Evolutionary conservation across 2,113 vertebrate species (phyloP).

Genomic region (Melanerpes formicivorus): DNA sequence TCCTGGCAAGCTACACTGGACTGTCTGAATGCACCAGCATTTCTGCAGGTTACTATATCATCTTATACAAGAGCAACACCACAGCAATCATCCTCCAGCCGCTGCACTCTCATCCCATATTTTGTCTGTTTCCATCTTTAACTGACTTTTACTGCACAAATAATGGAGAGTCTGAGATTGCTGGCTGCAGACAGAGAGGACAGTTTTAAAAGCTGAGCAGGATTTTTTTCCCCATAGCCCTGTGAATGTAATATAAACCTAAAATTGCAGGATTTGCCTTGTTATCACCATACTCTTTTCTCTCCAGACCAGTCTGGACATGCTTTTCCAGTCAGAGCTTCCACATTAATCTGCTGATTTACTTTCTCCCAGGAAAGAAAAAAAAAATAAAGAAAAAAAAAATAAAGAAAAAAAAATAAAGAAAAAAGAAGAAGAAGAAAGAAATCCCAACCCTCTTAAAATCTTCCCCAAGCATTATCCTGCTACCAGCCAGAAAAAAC

Average conservation of each 20-base stretch:
- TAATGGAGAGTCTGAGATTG: conserved; percentile 38
- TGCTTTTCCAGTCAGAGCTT: conserved; percentile 28
- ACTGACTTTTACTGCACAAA: conserved; percentile 40
- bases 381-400: background rate
- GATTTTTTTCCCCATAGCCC: background rate
- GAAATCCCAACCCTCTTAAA: background rate
- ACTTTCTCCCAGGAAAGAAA: background rate
- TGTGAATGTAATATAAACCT: conserved; percentile 5
- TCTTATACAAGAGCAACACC: background rate
- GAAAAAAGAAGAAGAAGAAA: too few species aligned
- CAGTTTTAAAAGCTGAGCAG: background rate
- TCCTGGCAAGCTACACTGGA: background rate
- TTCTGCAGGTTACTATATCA: conserved; percentile 19
- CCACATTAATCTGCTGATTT: background rate
- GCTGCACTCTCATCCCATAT: conserved; percentile 50
- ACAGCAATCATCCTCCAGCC: conserved; percentile 55
- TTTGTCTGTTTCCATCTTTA: conserved; percentile 44
- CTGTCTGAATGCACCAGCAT: background rate
- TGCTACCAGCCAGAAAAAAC: background rate
- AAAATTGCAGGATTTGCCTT: conserved; percentile 25
- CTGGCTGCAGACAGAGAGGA: conserved; percentile 27
- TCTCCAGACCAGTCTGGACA: background rate
- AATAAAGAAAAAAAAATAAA: too few species aligned
- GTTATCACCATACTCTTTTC: background rate
- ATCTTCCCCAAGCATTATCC: background rate